Base-by-base conservation (phyloP, 2,113 vertebrate species). In the Nesospiza acunhae region DNA sequence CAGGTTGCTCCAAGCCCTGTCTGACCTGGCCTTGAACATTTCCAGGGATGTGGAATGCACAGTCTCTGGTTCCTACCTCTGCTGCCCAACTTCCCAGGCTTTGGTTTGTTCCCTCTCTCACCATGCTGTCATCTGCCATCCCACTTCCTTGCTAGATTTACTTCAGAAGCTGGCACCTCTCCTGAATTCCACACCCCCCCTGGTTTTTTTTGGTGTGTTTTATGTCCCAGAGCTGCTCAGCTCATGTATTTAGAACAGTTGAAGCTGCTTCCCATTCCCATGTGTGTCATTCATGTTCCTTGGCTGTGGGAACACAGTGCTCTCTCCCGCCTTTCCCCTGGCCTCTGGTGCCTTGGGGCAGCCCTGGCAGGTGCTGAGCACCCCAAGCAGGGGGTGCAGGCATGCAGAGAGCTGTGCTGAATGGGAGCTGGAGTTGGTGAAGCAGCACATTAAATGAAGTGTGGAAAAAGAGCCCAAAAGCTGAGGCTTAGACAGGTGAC, bases 401-500 rank as follows among this genome's bases (percentile, higher is more conserved):
- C 28, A 6, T 11, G 42, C 50, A 59, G 63, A 41, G 55, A 58
- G 50, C 82, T 47, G 75, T 46, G 30, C 23, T 46, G 67, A 35
- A 23, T 26, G 39, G 41, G 62, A 56, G 41, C 74, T 56, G 56
- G 41, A 67, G 47, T 13, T 55, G 26, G 31, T 24, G 81, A 66
- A 68, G 87, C 91, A 82, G 41, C 24, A 39, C 23, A 21, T 10
- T 78, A 67, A 90, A 89, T 74, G 56, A 74, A 67, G 89, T 86
- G 80, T 94, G 81, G 44, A 67, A 49, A 91, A 84, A 49, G 49
- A 82, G 15, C 92, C 84, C 28, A 18, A 26, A 88, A 89, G 77
- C 93, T 53, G 80, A 72, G 66, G 81, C 87, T 95, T 69, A 89
- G 81, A 55, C 79, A 85, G 84, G 87, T 93, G 94, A 96, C 93